phyloP scores from a whole-genome alignment of 2,888 invertebrate genomes.

The Agrotis clavis region DNA sequence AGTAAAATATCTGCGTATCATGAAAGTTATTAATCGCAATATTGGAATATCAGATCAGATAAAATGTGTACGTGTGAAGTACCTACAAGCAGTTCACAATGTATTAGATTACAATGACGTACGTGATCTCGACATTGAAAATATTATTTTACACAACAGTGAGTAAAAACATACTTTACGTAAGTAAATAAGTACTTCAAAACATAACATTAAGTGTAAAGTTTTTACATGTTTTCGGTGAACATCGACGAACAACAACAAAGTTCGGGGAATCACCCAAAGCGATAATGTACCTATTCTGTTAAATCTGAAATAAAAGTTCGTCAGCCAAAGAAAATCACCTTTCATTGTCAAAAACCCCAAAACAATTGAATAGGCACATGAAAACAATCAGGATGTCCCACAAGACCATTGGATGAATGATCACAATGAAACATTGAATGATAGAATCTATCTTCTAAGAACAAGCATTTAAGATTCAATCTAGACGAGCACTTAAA shows the following conservation, averaged over 20 bases:
- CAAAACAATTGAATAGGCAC: not conserved
- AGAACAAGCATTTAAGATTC: slow-evolving; percentile 25
- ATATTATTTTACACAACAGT: slow-evolving; percentile 52
- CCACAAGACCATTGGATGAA: not conserved
- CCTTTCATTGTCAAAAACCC: not conserved
- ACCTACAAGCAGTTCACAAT: slow-evolving; percentile 32
- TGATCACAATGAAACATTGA: slow-evolving; percentile 19
- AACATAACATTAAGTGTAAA: not conserved
- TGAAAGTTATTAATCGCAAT: slow-evolving; percentile 12
- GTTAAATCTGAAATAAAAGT: no score
- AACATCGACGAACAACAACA: not conserved
- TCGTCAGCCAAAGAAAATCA: no score
- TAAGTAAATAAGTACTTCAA: slow-evolving; percentile 22
- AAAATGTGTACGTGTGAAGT: slow-evolving; percentile 7
- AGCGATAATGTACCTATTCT: no score
- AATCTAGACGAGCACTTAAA: slow-evolving; percentile 34
- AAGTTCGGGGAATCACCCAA: slow-evolving; percentile 2
- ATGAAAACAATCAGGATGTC: not conserved
- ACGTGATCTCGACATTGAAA: slow-evolving; percentile 49
- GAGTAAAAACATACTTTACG: slow-evolving; percentile 34
- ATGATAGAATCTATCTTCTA: slow-evolving; percentile 2
- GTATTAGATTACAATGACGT: slow-evolving; percentile 54
- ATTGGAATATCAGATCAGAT: slow-evolving; percentile 26
- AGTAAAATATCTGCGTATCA: slow-evolving; percentile 10
- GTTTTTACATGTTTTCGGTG: not conserved